phyloP scores from a whole-genome alignment of 2,888 invertebrate species.

The Alviniconcha strummeri region DNA sequence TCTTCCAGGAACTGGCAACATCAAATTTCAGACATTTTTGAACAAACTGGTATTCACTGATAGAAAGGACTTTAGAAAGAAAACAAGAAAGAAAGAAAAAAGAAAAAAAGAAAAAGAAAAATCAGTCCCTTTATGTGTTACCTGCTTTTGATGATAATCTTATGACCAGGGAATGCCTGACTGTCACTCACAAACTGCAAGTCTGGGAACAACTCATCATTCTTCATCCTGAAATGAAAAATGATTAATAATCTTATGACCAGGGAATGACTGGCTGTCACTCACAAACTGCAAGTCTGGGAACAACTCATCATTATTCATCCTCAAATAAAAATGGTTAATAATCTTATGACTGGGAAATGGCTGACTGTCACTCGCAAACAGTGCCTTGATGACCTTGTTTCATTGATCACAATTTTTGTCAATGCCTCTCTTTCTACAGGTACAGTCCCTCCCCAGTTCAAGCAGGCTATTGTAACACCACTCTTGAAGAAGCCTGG shows the following conservation, averaged over 20 bases:
- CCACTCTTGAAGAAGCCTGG: no score
- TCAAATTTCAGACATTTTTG: no score
- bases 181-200: conserved; percentile 9
- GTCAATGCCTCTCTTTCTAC: no score
- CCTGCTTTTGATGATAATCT: conserved; percentile 26
- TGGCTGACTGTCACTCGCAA: no score
- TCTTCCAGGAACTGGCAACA: no score
- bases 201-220: conserved; percentile 20
- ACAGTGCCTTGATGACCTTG: no score
- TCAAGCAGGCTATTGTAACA: no score
- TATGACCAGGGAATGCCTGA: conserved; percentile 15
- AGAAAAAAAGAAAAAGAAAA: not conserved
- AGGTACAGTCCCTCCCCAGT: no score
- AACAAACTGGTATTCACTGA: no score
- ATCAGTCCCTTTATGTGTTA: not conserved
- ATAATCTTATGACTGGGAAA: no score
- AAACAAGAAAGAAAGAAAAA: not conserved
- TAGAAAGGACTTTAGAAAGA: not conserved
- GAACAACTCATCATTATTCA: conserved; percentile 13
- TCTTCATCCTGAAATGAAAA: conserved; percentile 21
- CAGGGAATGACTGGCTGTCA: not conserved
- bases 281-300: conserved; percentile 25
- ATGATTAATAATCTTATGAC: not conserved
- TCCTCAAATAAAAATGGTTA: not conserved
- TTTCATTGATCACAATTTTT: no score